Evolutionary conservation across 2,113 vertebrate species (phyloP), one percentile per base, ranked within the genome.

Genomic region (Tinamus guttatus): DNA sequence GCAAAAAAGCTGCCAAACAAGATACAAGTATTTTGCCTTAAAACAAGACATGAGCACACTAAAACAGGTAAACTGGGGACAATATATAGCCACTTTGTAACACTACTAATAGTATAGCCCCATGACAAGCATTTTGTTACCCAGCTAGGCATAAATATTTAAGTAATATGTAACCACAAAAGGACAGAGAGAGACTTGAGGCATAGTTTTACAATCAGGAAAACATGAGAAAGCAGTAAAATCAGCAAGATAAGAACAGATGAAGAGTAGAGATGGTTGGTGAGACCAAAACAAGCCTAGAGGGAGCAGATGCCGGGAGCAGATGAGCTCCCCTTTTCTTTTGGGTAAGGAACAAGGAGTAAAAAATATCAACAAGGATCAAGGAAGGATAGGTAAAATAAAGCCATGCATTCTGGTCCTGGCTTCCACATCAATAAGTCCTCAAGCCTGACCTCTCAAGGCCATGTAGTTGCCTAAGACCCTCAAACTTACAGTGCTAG

Each of bases 341-440:
- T 56, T 77, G 0, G 0, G 24, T 34, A 25, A 3, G 22, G 10
- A 36, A 2, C 54, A 4, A 41, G 10, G 2, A 45, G 2, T 36
- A 40, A 27, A 40, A 36, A 76, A 8, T 3, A 34, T 4, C 4
- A 34, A 28, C 12, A 38, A 36, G 1, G 5, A 38, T 3, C 1
- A 60, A 47, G 24, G 25, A 60, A 80, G 69, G 3, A 65, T 17
- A 4, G 9, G 5, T 59, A 83, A 83, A 47, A 32, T 40, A 12
- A 40, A 40, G 40, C 40, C 12, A 40, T 40, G 40, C 40, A 12
- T 40, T 40, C 40, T 40, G 40, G 40, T 40, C 40, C 40, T 40
- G 40, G 40, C 40, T 40, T 40, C 40, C 40, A 8, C 40, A 40
- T 40, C 40, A 40, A 40, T 40, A 40, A 40, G 40, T 40, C 40